These are phyloP conservation scores for Sylvilagus floridanus DNA, from an alignment of 2,797 vertebrate species.

Conservation along the genomic window DNA sequence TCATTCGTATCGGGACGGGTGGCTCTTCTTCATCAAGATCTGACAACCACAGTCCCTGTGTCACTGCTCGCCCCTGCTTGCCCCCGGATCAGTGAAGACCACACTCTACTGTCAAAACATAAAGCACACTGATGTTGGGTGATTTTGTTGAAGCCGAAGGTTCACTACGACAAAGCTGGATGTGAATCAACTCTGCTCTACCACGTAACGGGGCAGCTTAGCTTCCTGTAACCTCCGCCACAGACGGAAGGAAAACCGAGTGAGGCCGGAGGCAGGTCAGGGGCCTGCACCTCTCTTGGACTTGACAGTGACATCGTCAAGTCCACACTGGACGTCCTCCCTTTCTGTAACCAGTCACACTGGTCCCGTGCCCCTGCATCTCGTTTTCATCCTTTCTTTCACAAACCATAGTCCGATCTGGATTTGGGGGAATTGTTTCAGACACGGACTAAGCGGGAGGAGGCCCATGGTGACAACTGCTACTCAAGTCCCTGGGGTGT, in stretches of 20 bases:
- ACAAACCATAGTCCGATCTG: neutral
- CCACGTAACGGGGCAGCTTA: neutral
- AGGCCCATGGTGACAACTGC: neutral
- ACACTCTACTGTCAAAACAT: neutral
- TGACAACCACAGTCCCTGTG: neutral
- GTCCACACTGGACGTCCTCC: neutral
- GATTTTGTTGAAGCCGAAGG: neutral
- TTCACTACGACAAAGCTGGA: neutral
- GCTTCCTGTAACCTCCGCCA: neutral
- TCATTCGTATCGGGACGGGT: neutral
- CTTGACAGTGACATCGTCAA: neutral
- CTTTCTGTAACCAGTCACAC: neutral
- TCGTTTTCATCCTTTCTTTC: conserved; percentile 22
- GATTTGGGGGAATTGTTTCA: conserved; percentile 20
- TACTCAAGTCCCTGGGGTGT: neutral
- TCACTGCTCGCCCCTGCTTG: too few relatives aligned
- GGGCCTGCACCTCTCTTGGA: neutral
- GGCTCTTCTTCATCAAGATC: neutral
- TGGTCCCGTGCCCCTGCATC: neutral
- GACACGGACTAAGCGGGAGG: neutral
- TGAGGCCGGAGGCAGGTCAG: neutral
- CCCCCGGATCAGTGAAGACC: neutral
- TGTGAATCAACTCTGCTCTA: neutral
- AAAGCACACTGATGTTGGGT: neutral
- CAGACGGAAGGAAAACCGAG: neutral